These are phyloP conservation scores for Lytechinus pictus DNA, from an alignment of 35 echinoderm and acorn worm species.

Conservation along the genomic window DNA sequence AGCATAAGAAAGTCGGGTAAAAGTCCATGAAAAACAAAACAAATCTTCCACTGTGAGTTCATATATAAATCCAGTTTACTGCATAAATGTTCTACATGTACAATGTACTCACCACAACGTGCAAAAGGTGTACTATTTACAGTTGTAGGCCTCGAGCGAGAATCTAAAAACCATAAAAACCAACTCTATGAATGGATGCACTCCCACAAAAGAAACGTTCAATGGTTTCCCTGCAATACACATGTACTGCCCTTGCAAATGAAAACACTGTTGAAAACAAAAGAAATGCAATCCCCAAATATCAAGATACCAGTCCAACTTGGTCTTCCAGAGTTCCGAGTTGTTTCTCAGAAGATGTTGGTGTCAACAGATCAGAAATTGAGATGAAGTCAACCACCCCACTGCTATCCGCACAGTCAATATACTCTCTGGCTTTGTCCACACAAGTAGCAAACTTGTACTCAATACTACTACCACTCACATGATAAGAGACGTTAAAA, in stretches of 20 bases:
- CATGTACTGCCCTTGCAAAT: background rate
- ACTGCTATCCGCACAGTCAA: background rate
- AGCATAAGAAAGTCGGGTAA: too few relatives aligned
- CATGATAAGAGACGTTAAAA: background rate
- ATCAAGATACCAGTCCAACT: background rate
- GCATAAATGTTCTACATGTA: background rate
- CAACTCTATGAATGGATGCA: background rate
- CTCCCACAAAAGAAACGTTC: background rate
- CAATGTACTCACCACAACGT: background rate
- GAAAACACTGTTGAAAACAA: background rate
- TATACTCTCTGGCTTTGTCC: background rate
- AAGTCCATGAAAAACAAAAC: too few relatives aligned
- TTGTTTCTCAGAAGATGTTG: background rate
- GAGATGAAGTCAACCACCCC: background rate
- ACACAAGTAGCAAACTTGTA: background rate
- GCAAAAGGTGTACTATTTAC: background rate
- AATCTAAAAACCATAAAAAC: background rate
- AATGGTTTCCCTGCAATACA: background rate
- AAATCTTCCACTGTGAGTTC: too few relatives aligned
- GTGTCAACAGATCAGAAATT: background rate
- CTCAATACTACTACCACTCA: background rate
- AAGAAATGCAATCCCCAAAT: background rate
- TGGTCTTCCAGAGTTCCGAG: background rate
- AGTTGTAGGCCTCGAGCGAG: background rate
- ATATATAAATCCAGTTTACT: background rate